These are phyloP conservation scores for Orthonyx spaldingii DNA, from an alignment of 2,113 vertebrate genomes.

Conservation along the genomic window DNA sequence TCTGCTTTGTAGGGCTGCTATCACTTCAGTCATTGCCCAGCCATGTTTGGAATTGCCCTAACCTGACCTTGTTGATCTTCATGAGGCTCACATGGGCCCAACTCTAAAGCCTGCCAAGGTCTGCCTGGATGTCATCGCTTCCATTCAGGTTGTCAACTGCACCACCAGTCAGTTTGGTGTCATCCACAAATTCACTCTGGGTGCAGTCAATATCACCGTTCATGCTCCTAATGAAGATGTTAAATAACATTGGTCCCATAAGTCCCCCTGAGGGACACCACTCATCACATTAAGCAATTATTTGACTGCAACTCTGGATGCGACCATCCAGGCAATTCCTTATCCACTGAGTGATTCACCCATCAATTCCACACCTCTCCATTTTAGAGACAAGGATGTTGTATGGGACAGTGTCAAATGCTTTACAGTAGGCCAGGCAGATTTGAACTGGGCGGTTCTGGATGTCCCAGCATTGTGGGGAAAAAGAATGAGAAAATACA, in stretches of 20 bases:
- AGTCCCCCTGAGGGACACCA: neutral
- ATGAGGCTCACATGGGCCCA: neutral
- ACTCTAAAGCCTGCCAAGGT: neutral
- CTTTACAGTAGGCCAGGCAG: neutral
- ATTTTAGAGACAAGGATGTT: neutral
- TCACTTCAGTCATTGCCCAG: neutral
- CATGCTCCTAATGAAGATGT: neutral
- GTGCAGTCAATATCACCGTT: neutral
- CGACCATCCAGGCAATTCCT: neutral
- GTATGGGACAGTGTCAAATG: neutral
- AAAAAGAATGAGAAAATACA: neutral
- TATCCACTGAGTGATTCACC: neutral
- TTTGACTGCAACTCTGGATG: neutral
- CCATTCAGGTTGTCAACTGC: neutral
- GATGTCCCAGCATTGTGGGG: neutral
- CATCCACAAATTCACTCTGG: neutral
- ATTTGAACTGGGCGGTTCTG: neutral
- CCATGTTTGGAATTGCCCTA: fast-evolving
- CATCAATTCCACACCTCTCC: neutral
- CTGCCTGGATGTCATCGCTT: neutral
- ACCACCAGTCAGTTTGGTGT: neutral
- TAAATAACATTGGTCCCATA: neutral
- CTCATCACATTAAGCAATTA: too few species aligned
- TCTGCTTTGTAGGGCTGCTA: neutral
- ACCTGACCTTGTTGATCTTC: neutral